Evolutionary conservation across 2,797 vertebrate species (phyloP).

Genomic region (Odontamblyopus rebecca): DNA sequence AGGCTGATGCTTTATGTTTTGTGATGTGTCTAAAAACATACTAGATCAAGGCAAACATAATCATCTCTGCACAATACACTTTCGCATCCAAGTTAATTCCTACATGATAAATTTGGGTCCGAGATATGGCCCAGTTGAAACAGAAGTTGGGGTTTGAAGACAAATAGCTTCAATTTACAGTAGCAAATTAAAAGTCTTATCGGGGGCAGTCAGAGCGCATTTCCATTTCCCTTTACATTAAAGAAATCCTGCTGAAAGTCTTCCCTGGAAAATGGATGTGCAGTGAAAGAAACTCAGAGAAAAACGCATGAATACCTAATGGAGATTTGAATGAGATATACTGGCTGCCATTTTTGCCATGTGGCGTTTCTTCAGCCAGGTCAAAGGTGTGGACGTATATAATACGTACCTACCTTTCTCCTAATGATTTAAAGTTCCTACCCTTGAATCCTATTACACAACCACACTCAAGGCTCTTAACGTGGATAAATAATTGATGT

Average conservation of each 20-base stretch:
- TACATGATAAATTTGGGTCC: constrained; percentile 63
- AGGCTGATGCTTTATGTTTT: not conserved
- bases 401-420: constrained; percentile 15
- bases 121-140: constrained; percentile 64
- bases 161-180: constrained; percentile 78
- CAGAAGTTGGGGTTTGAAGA: constrained; percentile 71
- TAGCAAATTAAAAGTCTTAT: constrained; percentile 77
- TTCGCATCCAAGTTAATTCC: constrained; percentile 58
- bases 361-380: constrained; percentile 15
- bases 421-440: constrained; percentile 29
- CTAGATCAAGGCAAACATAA: not conserved
- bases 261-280: constrained; percentile 48
- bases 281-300: constrained; percentile 57
- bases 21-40: constrained; percentile 1
- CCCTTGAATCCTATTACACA: constrained; percentile 24
- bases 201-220: constrained; percentile 62
- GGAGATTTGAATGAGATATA: constrained; percentile 46
- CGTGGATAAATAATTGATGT: constrained; percentile 67
- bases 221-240: constrained; percentile 72
- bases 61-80: constrained; percentile 13
- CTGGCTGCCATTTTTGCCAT: constrained; percentile 13
- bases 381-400: constrained; percentile 22
- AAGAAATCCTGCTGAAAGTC: constrained; percentile 62
- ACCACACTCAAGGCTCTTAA: constrained; percentile 44
- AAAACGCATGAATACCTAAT: constrained; percentile 64